These are phyloP conservation scores for Cantharis nigra DNA, from an alignment of 2,888 invertebrate genomes.

Conservation along the genomic window DNA sequence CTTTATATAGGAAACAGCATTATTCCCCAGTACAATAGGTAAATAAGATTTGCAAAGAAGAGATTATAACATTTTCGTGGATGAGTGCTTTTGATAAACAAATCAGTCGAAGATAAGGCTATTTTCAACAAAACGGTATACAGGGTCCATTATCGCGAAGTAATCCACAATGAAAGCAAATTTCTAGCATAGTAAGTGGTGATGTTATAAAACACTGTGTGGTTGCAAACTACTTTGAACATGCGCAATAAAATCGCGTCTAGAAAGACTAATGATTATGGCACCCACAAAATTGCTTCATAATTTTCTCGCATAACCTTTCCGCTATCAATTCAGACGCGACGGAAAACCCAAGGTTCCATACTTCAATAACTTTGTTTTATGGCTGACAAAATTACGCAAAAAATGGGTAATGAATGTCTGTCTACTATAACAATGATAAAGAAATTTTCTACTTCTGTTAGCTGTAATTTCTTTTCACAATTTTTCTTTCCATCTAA, in stretches of 20 bases:
- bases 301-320: conserved; percentile 56
- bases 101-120: conserved; percentile 11
- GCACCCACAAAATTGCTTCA: conserved; percentile 57
- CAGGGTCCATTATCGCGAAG: conserved; percentile 24
- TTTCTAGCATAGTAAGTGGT: conserved; percentile 31
- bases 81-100: conserved; percentile 17
- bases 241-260: conserved; percentile 30
- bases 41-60: conserved; percentile 17
- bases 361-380: conserved; percentile 49
- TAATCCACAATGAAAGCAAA: conserved; percentile 28
- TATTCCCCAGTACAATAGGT: conserved; percentile 16
- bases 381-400: conserved; percentile 34
- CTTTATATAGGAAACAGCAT: conserved; percentile 18
- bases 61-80: conserved; percentile 16
- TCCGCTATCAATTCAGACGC: conserved; percentile 53
- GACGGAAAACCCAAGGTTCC: conserved; percentile 45
- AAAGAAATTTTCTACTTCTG: conserved; percentile 16
- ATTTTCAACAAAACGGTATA: conserved; percentile 19
- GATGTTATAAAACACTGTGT: conserved; percentile 33
- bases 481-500: neutral
- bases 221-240: conserved; percentile 32
- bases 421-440: conserved; percentile 20
- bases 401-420: conserved; percentile 31
- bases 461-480: neutral
- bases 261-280: conserved; percentile 53